A percentile compares a stretch with the other conserved stretches of the same genome.
phyloP scores from a whole-genome alignment of 2,888 invertebrate species.

The Eledona agricola region DNA sequence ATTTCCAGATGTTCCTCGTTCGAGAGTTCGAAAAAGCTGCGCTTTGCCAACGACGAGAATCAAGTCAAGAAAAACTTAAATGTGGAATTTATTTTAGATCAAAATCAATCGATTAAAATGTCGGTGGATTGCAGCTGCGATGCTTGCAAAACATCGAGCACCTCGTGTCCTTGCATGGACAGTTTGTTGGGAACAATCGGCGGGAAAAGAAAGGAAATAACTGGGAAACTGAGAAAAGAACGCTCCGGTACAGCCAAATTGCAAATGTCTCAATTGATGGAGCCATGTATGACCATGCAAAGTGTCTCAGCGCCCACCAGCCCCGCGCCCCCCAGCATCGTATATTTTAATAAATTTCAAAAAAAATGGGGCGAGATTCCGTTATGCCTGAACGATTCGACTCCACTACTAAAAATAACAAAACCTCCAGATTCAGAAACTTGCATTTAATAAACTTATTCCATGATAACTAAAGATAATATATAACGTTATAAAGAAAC shows the following conservation, averaged over 20 bases:
- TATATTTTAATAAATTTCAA: conserved; percentile 46
- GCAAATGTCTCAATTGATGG: too few relatives aligned
- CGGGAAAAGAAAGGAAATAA: conserved; percentile 42
- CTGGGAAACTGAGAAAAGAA: conserved; percentile 39
- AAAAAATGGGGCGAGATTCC: conserved; percentile 55
- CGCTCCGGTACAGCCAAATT: conserved; percentile 54
- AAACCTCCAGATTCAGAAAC: conserved; percentile 47
- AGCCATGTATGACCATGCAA: conserved; percentile 47
- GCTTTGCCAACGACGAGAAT: conserved; percentile 62
- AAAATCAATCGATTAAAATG: conserved; percentile 64
- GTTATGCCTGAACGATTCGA: too few relatives aligned
- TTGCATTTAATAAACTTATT: conserved; percentile 35
- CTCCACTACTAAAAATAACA: conserved; percentile 57
- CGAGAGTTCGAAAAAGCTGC: conserved; percentile 83
- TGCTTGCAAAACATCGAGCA: conserved; percentile 65
- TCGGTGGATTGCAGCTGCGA: conserved; percentile 65
- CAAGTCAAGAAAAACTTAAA: conserved; percentile 62
- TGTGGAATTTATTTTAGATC: conserved; percentile 68
- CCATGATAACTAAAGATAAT: too few relatives aligned
- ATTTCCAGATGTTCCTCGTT: conserved; percentile 77
- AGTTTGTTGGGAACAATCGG: too few relatives aligned
- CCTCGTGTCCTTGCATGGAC: conserved; percentile 79
- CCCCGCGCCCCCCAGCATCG: conserved; percentile 50
- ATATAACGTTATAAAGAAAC: too few relatives aligned
- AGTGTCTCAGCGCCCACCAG: conserved; percentile 58